Evolutionary conservation across 2,797 vertebrate genomes (phyloP).

Genomic region (Odontamblyopus rebecca): DNA sequence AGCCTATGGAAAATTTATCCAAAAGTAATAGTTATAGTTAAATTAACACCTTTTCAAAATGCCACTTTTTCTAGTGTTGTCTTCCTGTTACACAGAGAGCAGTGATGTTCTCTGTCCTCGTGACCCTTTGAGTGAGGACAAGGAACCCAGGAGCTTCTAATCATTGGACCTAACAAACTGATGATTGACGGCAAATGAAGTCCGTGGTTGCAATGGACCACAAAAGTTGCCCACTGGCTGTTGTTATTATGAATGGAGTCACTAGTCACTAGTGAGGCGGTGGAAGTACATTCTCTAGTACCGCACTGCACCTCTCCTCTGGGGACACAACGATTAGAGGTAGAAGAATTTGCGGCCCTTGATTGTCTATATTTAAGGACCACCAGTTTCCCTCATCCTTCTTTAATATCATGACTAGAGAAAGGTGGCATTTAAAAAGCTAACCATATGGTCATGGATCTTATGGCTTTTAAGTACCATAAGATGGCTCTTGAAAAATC

Average conservation of each 20-base stretch:
- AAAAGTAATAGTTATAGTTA: constrained; percentile 27
- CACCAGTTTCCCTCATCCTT: constrained; percentile 55
- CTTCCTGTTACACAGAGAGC: constrained; percentile 21
- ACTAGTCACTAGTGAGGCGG: constrained; percentile 78
- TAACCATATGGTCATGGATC: background rate
- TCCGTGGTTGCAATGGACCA: constrained; percentile 40
- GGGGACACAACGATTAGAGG: constrained; percentile 57
- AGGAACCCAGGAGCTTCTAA: background rate
- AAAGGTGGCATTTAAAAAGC: constrained; percentile 36
- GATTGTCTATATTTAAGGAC: constrained; percentile 72
- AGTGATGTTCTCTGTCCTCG: constrained; percentile 13
- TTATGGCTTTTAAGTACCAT: constrained; percentile 7
- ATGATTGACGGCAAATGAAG: constrained; percentile 48
- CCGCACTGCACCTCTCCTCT: constrained; percentile 68
- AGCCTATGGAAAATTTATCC: constrained; percentile 34
- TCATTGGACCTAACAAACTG: constrained; percentile 41
- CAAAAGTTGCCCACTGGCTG: constrained; percentile 50
- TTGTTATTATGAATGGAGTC: constrained; percentile 55
- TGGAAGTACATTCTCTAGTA: constrained; percentile 72
- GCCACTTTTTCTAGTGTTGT: constrained; percentile 56
- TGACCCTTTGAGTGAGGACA: constrained; percentile 49
- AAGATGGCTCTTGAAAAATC: constrained; percentile 19
- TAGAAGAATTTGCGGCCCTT: constrained; percentile 68
- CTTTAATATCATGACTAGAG: constrained; percentile 28
- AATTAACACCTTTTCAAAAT: constrained; percentile 53